Percentiles rank a stretch among this genome's conserved stretches.
Evolutionary conservation across 1,140 invertebrate species (phyloP).

Genomic region (Vanessa atalanta): DNA sequence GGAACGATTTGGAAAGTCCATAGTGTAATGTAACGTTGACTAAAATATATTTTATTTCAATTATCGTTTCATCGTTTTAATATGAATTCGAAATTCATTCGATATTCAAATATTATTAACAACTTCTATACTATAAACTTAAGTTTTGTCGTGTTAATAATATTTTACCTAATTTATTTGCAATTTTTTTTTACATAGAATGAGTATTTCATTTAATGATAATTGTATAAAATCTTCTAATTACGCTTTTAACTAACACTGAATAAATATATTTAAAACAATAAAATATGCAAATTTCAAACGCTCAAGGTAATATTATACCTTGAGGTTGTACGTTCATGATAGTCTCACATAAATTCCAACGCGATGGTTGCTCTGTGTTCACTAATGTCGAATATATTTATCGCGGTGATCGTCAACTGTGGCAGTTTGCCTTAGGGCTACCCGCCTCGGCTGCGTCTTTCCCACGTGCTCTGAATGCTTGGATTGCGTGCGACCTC

Average conservation of each 20-base stretch:
- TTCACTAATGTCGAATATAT: constrained; percentile 73
- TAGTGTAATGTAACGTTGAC: constrained; percentile 50
- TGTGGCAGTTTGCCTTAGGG: constrained; percentile 65
- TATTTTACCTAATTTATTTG: too few species aligned
- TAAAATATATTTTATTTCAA: not conserved
- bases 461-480: constrained; percentile 78
- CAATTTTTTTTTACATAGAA: too few species aligned
- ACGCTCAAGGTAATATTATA: constrained; percentile 35
- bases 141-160: too few species aligned
- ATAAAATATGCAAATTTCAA: constrained; percentile 21
- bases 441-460: constrained; percentile 61
- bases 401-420: constrained; percentile 78
- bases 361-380: constrained; percentile 57
- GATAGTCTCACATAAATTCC: constrained; percentile 54
- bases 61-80: not conserved
- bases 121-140: too few species aligned
- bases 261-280: constrained; percentile 5
- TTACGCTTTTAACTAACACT: not conserved
- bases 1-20: constrained; percentile 60
- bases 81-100: too few species aligned
- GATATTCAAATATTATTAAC: too few species aligned
- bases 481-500: constrained; percentile 76
- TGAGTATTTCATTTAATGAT: too few species aligned
- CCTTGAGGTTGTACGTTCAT: constrained; percentile 25
- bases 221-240: not conserved